Conservation (phyloP, 2,113 vertebrate genomes). For the Cathartes aura region DNA sequence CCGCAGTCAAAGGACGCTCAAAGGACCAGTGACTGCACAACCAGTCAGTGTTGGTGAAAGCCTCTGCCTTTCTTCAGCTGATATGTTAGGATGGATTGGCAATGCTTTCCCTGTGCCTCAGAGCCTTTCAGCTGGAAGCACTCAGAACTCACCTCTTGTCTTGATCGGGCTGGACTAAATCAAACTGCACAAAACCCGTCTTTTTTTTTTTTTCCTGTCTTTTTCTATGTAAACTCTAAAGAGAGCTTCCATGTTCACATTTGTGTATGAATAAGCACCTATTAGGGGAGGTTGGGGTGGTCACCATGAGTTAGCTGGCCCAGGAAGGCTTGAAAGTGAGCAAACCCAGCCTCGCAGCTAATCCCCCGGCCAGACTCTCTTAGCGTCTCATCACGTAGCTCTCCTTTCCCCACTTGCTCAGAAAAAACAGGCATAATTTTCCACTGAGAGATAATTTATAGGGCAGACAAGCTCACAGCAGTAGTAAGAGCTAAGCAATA, state of each 20-base stretch:
- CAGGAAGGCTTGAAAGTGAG: neutral
- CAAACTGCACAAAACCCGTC: neutral
- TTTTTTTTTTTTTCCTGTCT: neutral
- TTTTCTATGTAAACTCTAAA: neutral
- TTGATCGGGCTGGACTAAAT: neutral
- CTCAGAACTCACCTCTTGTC: neutral
- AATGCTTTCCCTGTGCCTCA: neutral
- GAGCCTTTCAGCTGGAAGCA: neutral
- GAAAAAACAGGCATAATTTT: neutral
- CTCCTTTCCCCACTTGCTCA: neutral
- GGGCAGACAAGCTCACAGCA: neutral
- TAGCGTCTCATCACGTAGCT: neutral
- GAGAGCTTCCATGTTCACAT: neutral
- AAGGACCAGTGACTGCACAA: neutral
- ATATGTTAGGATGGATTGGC: neutral
- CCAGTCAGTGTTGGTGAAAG: neutral
- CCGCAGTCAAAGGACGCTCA: rapidly evolving
- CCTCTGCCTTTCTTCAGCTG: neutral
- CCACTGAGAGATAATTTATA: neutral
- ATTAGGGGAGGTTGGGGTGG: neutral
- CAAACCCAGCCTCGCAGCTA: neutral
- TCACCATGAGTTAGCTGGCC: neutral
- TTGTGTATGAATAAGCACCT: neutral
- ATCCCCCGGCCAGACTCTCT: neutral
- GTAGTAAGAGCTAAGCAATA: neutral